Base-by-base conservation (phyloP, 2,797 vertebrate species). In the Trachurus trachurus region DNA sequence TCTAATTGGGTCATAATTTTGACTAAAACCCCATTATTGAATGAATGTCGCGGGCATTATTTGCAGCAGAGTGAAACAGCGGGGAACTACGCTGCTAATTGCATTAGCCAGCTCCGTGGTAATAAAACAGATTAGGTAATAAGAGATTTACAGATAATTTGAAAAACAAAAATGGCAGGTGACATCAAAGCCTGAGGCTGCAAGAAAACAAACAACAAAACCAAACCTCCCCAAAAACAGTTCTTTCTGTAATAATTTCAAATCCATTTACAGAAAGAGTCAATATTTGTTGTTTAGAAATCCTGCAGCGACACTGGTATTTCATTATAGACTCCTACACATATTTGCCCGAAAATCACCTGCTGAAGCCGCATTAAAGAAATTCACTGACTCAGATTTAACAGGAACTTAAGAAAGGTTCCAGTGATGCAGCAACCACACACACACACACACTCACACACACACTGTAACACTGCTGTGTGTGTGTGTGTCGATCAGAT, bases 1-100 rank as follows among this genome's bases (percentile, higher is more conserved):
- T 91, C 84, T 94, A 93, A 93, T 90, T 92, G 92, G 87, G 86
- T 93, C 90, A 94, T 94, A 78, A 94, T 93, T 94, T 92, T 90
- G 88, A 92, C 91, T 90, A 86, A 94, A 93, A 83, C 53, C 52
- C 81, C 84, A 91, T 93, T 90, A 93, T 87, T 94, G 88, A 91
- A 93, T 81, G 82, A 90, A 92, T 88, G 83, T 86, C 61, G 66
- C 54, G 26, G 56, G 86, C 66, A 81, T 93, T 87, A 88, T 92
- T 91, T 87, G 86, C 82, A 82, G 84, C 86, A 66, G 81, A 83
- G 70, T 83, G 78, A 85, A 92, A 85, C 88, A 92, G 90, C 62
- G 19, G 88, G 86, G 74, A 50, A 44, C 71, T 82, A 79, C 84
- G 45, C 76, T 80, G 81, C 88, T 90, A 90, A 92, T 92, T 90